These are phyloP conservation scores for Sternotherus odoratus DNA, from an alignment of 2,797 vertebrate genomes.

Conservation along the genomic window DNA sequence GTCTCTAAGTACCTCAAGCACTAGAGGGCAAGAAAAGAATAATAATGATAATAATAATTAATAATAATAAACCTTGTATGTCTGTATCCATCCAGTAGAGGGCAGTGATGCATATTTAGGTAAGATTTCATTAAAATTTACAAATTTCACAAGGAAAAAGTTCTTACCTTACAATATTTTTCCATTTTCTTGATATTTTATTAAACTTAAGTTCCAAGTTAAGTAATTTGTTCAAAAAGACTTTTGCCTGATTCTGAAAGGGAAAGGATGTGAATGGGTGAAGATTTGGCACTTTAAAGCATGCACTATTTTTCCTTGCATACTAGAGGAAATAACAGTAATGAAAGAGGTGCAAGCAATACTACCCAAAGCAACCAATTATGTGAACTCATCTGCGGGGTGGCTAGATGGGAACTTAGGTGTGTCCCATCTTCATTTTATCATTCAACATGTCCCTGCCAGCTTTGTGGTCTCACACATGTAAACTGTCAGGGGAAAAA, in stretches of 20 bases:
- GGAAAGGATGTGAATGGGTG: background rate
- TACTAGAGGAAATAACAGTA: background rate
- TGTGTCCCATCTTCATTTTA: background rate
- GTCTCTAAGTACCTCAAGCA: background rate
- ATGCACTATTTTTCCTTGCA: background rate
- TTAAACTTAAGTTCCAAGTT: background rate
- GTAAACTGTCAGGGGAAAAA: constrained; percentile 28
- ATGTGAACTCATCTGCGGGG: background rate
- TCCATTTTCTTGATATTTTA: background rate
- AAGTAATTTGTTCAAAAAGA: background rate
- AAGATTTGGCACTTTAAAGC: background rate
- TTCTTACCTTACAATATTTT: background rate
- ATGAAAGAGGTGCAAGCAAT: background rate
- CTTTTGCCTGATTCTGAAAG: background rate
- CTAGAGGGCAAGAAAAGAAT: background rate
- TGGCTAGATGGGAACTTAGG: accelerated
- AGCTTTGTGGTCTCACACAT: background rate
- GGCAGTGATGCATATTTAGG: background rate
- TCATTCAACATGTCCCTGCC: background rate
- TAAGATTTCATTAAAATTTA: background rate
- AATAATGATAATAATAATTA: background rate
- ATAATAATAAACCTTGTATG: background rate
- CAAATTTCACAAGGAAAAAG: background rate
- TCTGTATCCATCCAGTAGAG: background rate
- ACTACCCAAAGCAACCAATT: background rate